Conservation (phyloP, 2,888 invertebrate species). For the Drosophila formosana region DNA sequence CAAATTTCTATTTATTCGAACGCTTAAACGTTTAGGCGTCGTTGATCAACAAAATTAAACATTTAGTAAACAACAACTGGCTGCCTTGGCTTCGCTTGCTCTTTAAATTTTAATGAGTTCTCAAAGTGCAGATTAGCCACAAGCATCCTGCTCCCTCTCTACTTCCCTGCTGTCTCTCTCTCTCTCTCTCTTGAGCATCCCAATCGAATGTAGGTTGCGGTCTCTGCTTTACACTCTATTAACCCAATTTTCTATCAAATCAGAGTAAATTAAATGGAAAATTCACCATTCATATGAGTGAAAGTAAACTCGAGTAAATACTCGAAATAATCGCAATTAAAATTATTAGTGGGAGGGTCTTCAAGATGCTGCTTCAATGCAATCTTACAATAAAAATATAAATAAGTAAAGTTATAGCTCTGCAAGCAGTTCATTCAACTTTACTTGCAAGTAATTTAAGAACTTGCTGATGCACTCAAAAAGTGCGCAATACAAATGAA, state of each 20-base stretch:
- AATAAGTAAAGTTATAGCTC: not conserved
- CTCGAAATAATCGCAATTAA: conserved; percentile 7
- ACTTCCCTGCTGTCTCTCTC: not conserved
- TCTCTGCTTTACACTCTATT: conserved; percentile 80
- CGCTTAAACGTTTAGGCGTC: conserved; percentile 25
- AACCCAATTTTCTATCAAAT: conserved; percentile 81
- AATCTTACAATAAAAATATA: no score
- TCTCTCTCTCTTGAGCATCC: not conserved
- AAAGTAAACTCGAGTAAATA: not conserved
- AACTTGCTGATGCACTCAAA: conserved; percentile 58
- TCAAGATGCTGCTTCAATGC: no score
- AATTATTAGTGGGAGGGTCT: no score
- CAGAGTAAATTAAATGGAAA: conserved; percentile 81
- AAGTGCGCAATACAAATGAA: conserved; percentile 3
- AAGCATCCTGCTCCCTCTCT: not conserved
- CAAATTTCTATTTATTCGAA: conserved; percentile 5
- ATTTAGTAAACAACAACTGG: conserved; percentile 35
- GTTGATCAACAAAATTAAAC: conserved; percentile 43
- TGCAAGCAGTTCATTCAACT: conserved; percentile 39
- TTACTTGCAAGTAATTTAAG: conserved; percentile 60
- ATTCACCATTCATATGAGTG: conserved; percentile 35
- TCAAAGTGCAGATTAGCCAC: conserved; percentile 65
- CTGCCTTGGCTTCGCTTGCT: conserved; percentile 20
- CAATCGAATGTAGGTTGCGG: conserved; percentile 72
- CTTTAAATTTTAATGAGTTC: conserved; percentile 74